These are phyloP conservation scores for Holocentrus rufus DNA, from an alignment of 2,797 vertebrate species.

Conservation along the genomic window DNA sequence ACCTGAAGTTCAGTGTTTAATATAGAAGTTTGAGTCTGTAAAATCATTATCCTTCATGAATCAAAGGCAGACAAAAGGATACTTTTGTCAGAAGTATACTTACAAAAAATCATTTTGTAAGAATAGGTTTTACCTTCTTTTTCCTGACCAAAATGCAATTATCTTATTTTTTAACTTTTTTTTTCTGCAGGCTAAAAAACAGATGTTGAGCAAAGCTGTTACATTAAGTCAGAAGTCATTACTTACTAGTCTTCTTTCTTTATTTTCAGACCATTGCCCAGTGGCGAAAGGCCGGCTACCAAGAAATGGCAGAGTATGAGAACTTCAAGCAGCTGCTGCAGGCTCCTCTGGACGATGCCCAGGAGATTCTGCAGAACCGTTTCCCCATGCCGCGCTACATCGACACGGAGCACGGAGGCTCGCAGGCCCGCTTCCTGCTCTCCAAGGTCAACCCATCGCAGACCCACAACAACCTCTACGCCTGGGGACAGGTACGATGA, in stretches of 20 bases:
- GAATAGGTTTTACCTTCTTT: too few species aligned
- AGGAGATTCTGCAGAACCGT: conserved; percentile 94
- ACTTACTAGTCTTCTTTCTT: background rate
- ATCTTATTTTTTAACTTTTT: background rate
- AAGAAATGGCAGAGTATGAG: conserved; percentile 96
- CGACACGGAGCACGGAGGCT: conserved; percentile 93
- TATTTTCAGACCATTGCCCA: conserved; percentile 90
- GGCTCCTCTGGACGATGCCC: conserved; percentile 94
- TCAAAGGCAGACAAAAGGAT: too few species aligned
- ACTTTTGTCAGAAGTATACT: background rate
- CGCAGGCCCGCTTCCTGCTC: conserved; percentile 93
- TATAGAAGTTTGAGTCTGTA: background rate
- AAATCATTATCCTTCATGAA: background rate
- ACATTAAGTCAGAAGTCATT: background rate
- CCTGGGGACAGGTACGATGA: conserved; percentile 91
- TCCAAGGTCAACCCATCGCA: conserved; percentile 99
- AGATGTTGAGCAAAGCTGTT: background rate
- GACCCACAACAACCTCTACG: conserved; percentile 97
- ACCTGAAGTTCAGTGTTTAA: too few species aligned
- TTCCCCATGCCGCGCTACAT: conserved; percentile 98
- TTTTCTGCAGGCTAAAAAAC: background rate
- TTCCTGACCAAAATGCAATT: too few species aligned
- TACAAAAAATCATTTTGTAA: too few species aligned
- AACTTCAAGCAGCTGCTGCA: conserved; percentile 97
- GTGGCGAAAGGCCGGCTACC: conserved; percentile 97